These are phyloP conservation scores for Neodiprion lecontei DNA, from an alignment of 1,140 invertebrate species.

Conservation along the genomic window DNA sequence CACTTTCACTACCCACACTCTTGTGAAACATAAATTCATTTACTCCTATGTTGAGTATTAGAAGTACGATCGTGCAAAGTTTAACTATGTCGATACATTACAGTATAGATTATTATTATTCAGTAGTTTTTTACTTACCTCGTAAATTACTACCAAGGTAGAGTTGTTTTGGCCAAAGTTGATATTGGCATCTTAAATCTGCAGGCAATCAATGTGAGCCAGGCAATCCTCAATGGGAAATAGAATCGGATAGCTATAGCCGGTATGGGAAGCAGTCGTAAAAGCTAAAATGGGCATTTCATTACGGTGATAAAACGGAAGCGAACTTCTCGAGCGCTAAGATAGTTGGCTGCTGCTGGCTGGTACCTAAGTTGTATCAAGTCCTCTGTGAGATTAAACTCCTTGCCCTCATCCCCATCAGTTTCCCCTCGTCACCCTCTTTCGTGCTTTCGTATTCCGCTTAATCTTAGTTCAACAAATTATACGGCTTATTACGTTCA, in stretches of 20 bases:
- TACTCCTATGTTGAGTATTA: too few relatives aligned
- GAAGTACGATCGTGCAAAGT: too few relatives aligned
- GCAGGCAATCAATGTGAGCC: background rate
- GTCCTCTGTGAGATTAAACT: constrained; percentile 14
- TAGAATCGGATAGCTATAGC: constrained; percentile 20
- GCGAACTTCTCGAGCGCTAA: constrained; percentile 15
- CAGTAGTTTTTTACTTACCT: background rate
- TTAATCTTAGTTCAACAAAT: constrained; percentile 8
- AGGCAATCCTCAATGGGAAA: constrained; percentile 11
- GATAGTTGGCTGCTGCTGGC: background rate
- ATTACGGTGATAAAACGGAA: constrained; percentile 24
- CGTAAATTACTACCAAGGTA: background rate
- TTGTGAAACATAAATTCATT: too few relatives aligned
- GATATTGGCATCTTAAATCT: background rate
- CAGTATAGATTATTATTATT: too few relatives aligned
- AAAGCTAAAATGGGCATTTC: constrained; percentile 24
- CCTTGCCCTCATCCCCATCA: background rate
- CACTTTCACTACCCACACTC: too few relatives aligned
- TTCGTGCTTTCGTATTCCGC: background rate
- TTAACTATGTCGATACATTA: too few relatives aligned
- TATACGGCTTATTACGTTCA: constrained; percentile 12
- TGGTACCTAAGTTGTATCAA: constrained; percentile 10
- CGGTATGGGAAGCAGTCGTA: constrained; percentile 18
- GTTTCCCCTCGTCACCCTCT: background rate
- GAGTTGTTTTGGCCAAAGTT: background rate